These are phyloP conservation scores for Drosophila austrosaltans DNA, from an alignment of 2,888 invertebrate species.

Conservation along the genomic window DNA sequence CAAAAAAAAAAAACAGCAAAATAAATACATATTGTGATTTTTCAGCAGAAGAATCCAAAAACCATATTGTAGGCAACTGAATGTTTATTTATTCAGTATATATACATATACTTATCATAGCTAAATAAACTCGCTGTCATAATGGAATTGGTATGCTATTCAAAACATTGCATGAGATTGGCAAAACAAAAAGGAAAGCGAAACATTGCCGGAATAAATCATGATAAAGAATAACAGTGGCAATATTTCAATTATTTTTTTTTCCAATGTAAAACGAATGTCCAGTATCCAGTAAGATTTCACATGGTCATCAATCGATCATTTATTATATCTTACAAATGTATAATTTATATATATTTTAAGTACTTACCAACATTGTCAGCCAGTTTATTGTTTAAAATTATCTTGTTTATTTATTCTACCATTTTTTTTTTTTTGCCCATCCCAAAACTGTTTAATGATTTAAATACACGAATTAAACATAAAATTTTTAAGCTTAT, in stretches of 20 bases:
- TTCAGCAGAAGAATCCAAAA: slow-evolving; percentile 29
- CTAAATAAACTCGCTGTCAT: background rate
- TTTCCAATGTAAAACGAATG: too few species aligned
- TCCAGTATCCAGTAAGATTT: too few species aligned
- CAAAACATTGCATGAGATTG: background rate
- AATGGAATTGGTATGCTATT: background rate
- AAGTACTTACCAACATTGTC: too few species aligned
- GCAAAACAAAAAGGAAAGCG: too few species aligned
- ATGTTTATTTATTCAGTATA: background rate
- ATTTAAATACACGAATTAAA: background rate
- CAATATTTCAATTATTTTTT: too few species aligned
- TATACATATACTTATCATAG: background rate
- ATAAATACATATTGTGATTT: slow-evolving; percentile 8
- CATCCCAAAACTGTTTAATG: background rate
- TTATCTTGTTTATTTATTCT: too few species aligned
- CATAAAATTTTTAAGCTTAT: slow-evolving; percentile 52
- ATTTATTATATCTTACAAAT: too few species aligned
- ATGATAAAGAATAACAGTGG: too few species aligned
- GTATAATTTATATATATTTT: too few species aligned
- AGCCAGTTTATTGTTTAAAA: too few species aligned
- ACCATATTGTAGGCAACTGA: background rate
- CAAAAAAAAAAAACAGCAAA: slow-evolving; percentile 2
- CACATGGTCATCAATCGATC: too few species aligned
- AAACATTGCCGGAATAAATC: too few species aligned
- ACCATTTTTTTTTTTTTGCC: background rate